phyloP scores from a whole-genome alignment of 1,140 invertebrate genomes.

The Chelonus insularis region DNA sequence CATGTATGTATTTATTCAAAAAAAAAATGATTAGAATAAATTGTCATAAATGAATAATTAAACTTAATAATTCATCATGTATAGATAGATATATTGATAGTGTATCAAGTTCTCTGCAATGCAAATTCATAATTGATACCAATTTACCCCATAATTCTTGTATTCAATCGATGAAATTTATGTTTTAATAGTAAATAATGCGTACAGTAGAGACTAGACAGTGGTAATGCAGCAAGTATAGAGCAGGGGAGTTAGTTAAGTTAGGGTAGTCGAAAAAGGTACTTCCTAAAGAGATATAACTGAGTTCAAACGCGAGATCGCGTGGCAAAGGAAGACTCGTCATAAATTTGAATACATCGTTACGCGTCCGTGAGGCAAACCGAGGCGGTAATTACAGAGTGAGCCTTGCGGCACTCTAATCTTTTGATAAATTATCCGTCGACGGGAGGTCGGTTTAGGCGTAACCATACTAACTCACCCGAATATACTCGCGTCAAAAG shows the following conservation, averaged over 20 bases:
- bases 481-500: not conserved
- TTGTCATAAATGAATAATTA: too few species aligned
- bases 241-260: not conserved
- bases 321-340: constrained; percentile 29
- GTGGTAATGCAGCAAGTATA: too few species aligned
- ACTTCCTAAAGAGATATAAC: not conserved
- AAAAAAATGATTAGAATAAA: too few species aligned
- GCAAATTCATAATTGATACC: too few species aligned
- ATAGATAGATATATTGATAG: too few species aligned
- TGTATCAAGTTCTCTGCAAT: too few species aligned
- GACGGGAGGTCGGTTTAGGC: constrained; percentile 24
- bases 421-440: constrained; percentile 30
- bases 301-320: constrained; percentile 24
- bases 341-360: constrained; percentile 31
- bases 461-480: constrained; percentile 21
- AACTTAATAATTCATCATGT: too few species aligned
- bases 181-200: too few species aligned
- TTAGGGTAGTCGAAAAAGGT: not conserved
- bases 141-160: too few species aligned
- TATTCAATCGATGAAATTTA: too few species aligned
- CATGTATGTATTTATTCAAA: too few species aligned
- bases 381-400: constrained; percentile 28
- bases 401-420: constrained; percentile 26
- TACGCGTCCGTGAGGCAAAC: constrained; percentile 24
- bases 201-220: too few species aligned